Evolutionary conservation across 2,888 invertebrate genomes (phyloP), one percentile per base, ranked within the genome.

Genomic region (Chrysolina americana): DNA sequence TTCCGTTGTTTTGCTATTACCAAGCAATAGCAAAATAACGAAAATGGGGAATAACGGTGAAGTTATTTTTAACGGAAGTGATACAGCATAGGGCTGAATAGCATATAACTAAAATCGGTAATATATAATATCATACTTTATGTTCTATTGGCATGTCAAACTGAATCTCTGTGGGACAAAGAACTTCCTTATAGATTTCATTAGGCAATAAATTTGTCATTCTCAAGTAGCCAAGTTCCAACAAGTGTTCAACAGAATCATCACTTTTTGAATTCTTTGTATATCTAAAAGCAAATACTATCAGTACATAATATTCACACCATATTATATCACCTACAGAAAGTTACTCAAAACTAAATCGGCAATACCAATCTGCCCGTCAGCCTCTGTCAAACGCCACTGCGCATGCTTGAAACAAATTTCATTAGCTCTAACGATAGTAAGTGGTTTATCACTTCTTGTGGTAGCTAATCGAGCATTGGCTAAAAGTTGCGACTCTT

Each of bases 381-480:
- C 99, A 0, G 95, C 94, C 87, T 99, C 98, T 0, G 99, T 99
- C 79, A 99, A 92, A 50, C 98, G 89, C 99, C 99, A 99, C 85
- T 97, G 95, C 5, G 99, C 99, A 84, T 97, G 96, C 88, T 98
- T 98, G 89, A 99, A 99, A 88, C 98, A 99, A 83, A 99, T 98
- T 89, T 99, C 97, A 82, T 95, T 95, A 1, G 94, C 93, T 47
- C 98, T 90, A 36, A 96, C 95, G 69, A 94, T 93, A 0, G 94
- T 92, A 36, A 94, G 91, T 3, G 93, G 92, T 83, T 93, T 93
- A 85, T 94, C 92, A 48, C 91, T 92, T 15, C 92, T 87, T 65
- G 92, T 91, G n/a, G 92, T 92, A 0, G 91, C 91, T 74, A 92
- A 87, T 80, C 92, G 90, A 76, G 89, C 90, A 68, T 90, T 89